Base-by-base conservation (phyloP, 2,888 invertebrate genomes). In the Synanthedon vespiformis region DNA sequence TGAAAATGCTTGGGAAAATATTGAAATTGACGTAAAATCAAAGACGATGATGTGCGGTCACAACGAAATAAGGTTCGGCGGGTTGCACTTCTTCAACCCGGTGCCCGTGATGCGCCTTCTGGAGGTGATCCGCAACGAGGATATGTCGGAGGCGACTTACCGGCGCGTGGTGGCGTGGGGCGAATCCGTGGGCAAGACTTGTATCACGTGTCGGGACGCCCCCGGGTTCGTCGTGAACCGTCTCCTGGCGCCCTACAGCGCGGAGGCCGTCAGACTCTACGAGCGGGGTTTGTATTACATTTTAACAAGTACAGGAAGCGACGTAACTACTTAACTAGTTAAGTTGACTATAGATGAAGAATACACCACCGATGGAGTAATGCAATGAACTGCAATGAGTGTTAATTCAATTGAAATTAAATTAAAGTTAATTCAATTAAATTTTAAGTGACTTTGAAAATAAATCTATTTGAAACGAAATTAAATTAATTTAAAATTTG, bases 161-260 rank as follows among this genome's bases (percentile, higher is more conserved):
- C 68, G 89, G 50, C 76, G 84, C 40, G 77, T 94, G 66, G 81
- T 91, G 77, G 89, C 85, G n/a, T 94, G 92, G 89, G 93, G 93
- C 2, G 90, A 92, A 74, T 77, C 89, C 2, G 77, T 94, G 61
- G 93, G 93, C 3, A 94, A 94, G 76, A 88, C 88, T 4, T 91
- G 93, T 54, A 92, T 95, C 50, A 89, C 91, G 3, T 94, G 93
- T 72, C 93, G 93, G 81, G 95, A 95, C 72, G 94, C 94, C 1
- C 93, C 94, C 48, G 95, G 95, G 16, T 95, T 95, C 77, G 92
- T 95, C 59, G 94, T 95, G 10, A 95, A 95, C 74, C 81, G 94
- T 48, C 81, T 95, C 40, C 77, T 95, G 53, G 91, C 94, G 5
- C 94, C 94, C 2, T 93, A 93, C 66, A 79, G 92, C 68, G 86